Conservation (phyloP, 2,797 vertebrate genomes). For the Crenichthys baileyi region DNA sequence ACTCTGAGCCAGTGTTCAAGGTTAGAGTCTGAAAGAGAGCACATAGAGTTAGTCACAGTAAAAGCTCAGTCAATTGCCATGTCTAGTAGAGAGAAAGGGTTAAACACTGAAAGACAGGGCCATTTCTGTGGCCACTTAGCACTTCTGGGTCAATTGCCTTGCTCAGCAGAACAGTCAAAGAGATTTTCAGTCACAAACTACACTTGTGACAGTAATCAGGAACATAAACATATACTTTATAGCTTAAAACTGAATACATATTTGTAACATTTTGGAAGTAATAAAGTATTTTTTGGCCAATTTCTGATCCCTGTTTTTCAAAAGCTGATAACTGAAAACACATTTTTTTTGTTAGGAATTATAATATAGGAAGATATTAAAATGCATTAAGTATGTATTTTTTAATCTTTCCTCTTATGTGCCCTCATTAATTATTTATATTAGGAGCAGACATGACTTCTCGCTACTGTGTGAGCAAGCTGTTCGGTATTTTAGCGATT, state of each 20-base stretch:
- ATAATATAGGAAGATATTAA: neutral
- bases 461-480: neutral
- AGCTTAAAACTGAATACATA: neutral
- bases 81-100: too few species aligned
- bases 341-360: neutral
- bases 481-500: neutral
- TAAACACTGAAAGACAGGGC: too few species aligned
- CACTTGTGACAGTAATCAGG: neutral
- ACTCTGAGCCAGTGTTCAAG: too few species aligned
- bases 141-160: neutral
- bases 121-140: too few species aligned
- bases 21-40: too few species aligned
- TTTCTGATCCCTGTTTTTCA: neutral
- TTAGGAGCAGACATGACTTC: neutral
- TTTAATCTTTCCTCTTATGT: neutral
- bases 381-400: neutral
- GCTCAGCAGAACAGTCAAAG: neutral
- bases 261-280: neutral
- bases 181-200: conserved; percentile 1
- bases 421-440: neutral
- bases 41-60: too few species aligned
- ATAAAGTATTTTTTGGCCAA: neutral
- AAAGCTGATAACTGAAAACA: neutral
- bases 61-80: too few species aligned
- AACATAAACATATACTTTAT: neutral